Percentiles rank a stretch among this genome's conserved stretches.
phyloP scores from a whole-genome alignment of 1,140 invertebrate species.

The Lysiphlebus fabarum region DNA sequence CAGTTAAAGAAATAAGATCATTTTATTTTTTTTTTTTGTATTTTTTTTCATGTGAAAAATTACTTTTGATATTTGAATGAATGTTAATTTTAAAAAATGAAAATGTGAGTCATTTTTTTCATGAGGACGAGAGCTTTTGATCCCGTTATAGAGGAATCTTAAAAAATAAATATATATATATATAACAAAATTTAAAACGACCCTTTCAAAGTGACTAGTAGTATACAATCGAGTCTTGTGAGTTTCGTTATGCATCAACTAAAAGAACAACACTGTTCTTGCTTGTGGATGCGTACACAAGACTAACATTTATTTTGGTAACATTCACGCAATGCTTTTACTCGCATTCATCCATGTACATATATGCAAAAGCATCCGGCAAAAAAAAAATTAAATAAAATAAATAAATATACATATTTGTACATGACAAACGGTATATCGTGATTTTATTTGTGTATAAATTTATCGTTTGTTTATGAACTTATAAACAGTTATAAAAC shows the following conservation, averaged over 20 bases:
- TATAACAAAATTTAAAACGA: slow-evolving; percentile 33
- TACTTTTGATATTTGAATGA: too few relatives aligned
- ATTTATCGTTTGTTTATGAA: slow-evolving; percentile 9
- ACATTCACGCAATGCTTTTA: neutral
- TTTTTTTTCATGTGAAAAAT: too few relatives aligned
- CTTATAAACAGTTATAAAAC: neutral
- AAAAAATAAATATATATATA: slow-evolving; percentile 23
- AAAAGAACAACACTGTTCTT: slow-evolving; percentile 20
- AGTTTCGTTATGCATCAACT: slow-evolving; percentile 20
- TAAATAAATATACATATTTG: neutral
- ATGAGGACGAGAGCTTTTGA: slow-evolving; percentile 32
- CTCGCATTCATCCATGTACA: neutral
- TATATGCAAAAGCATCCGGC: slow-evolving; percentile 6
- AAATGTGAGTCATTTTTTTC: slow-evolving; percentile 7
- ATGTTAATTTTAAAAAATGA: neutral
- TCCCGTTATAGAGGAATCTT: slow-evolving; percentile 36
- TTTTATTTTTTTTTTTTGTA: too few relatives aligned
- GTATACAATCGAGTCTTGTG: slow-evolving; percentile 33
- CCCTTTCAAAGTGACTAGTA: slow-evolving; percentile 35
- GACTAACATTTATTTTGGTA: slow-evolving; percentile 26
- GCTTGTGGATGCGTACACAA: slow-evolving; percentile 11
- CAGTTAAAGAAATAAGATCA: too few relatives aligned
- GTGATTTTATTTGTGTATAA: neutral
- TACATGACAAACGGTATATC: neutral
- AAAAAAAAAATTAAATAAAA: neutral